Conservation (phyloP, 2,888 invertebrate species). For the Blastobasis adustella region DNA sequence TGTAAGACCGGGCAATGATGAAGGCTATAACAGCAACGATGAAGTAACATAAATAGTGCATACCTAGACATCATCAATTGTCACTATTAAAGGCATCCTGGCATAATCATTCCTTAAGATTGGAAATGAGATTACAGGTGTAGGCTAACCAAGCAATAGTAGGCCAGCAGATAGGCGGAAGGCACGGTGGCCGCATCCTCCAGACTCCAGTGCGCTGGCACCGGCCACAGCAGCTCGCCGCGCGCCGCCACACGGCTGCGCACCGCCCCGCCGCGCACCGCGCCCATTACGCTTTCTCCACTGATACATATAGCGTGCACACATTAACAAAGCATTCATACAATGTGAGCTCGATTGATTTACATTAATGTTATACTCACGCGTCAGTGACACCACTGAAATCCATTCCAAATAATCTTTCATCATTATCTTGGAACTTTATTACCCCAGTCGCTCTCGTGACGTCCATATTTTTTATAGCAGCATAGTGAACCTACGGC, state of each 20-base stretch:
- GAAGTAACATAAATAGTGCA: no score
- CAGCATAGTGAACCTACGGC: constrained; percentile 18
- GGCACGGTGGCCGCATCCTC: constrained; percentile 86
- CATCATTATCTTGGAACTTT: constrained; percentile 5
- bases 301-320: constrained; percentile 19
- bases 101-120: no score
- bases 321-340: neutral
- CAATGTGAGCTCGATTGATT: neutral
- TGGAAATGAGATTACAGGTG: neutral
- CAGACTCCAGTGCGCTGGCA: constrained; percentile 80
- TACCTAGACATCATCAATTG: no score
- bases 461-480: constrained; percentile 23
- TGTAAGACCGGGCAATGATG: no score
- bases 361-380: constrained; percentile 17
- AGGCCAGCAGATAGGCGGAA: constrained; percentile 78
- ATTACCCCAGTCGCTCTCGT: constrained; percentile 25
- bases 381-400: constrained; percentile 42
- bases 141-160: constrained; percentile 34
- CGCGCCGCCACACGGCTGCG: constrained; percentile 69
- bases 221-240: constrained; percentile 76
- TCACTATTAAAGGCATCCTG: no score
- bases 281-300: constrained; percentile 78
- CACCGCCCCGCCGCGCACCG: constrained; percentile 64
- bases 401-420: constrained; percentile 33
- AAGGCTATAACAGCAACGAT: no score